phyloP scores from a whole-genome alignment of 1,140 invertebrate species.

The Araneus ventricosus region DNA sequence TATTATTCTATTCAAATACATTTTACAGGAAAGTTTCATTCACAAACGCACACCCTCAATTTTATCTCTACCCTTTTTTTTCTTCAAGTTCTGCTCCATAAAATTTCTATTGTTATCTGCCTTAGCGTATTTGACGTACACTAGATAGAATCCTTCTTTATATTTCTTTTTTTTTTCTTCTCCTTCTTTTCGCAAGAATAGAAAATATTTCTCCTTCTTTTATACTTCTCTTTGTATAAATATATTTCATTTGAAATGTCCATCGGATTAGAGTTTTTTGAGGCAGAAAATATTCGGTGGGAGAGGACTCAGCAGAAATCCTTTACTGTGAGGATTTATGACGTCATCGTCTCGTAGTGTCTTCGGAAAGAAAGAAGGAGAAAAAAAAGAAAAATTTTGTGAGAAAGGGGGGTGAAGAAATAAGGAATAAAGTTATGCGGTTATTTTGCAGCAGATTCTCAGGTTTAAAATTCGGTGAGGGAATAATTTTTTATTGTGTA shows the following conservation, averaged over 20 bases:
- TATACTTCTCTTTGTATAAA: conserved; percentile 71
- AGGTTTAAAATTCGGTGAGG: conserved; percentile 13
- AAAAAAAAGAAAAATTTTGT: conserved; percentile 8
- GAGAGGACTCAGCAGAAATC: conserved; percentile 71
- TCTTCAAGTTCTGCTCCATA: conserved; percentile 57
- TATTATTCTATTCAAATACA: conserved; percentile 63
- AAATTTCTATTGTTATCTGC: conserved; percentile 70
- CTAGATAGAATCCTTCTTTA: conserved; percentile 41
- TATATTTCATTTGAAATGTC: conserved; percentile 73
- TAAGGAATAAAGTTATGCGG: conserved; percentile 63
- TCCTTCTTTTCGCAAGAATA: not conserved
- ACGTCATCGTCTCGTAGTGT: conserved; percentile 62
- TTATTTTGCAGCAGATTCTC: conserved; percentile 43
- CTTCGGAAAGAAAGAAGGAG: not conserved
- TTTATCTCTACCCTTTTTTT: conserved; percentile 42
- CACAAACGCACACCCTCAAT: conserved; percentile 49
- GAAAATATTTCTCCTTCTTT: conserved; percentile 62
- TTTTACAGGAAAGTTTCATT: conserved; percentile 56
- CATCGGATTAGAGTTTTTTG: conserved; percentile 71
- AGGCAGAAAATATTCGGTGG: conserved; percentile 63
- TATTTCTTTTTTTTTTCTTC: conserved; percentile 7
- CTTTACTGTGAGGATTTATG: conserved; percentile 68
- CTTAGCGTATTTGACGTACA: conserved; percentile 51
- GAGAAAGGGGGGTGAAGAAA: conserved; percentile 35
- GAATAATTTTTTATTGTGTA: conserved; percentile 6